A percentile compares a stretch with the other conserved stretches of the same genome.
These are phyloP conservation scores for Brienomyrus brachyistius DNA, from an alignment of 2,113 vertebrate species.

Conservation along the genomic window DNA sequence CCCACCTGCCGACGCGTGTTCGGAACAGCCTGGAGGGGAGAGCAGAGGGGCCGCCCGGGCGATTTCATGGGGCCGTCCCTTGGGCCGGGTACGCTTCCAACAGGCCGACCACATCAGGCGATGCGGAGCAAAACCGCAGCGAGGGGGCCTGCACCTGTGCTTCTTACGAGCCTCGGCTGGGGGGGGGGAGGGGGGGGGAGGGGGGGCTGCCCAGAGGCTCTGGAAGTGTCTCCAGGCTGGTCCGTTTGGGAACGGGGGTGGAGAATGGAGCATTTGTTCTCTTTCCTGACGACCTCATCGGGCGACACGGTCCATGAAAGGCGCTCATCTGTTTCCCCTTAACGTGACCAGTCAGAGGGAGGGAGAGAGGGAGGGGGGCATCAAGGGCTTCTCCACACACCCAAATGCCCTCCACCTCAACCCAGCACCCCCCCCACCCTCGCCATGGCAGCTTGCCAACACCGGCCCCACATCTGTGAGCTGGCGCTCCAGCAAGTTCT, in stretches of 20 bases:
- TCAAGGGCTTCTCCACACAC: slow-evolving; percentile 9
- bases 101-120: not conserved
- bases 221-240: not conserved
- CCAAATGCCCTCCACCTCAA: slow-evolving; percentile 47
- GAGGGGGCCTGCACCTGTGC: not conserved
- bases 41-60: not conserved
- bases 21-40: not conserved
- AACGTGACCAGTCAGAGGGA: slow-evolving; percentile 26
- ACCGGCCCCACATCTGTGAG: slow-evolving; percentile 41
- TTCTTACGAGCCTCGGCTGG: not conserved
- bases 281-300: not conserved
- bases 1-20: not conserved
- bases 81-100: not conserved
- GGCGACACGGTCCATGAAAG: not conserved
- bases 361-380: not conserved
- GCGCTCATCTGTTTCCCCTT: slow-evolving; percentile 47
- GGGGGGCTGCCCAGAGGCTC: not conserved
- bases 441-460: slow-evolving; percentile 47
- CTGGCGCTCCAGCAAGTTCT: slow-evolving; percentile 17
- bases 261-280: slow-evolving; percentile 1
- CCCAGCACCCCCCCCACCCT: slow-evolving; percentile 23
- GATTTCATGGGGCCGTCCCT: not conserved
- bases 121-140: not conserved
- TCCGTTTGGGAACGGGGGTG: not conserved
- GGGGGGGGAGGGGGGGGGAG: not conserved